Evolutionary conservation across 1,140 invertebrate species (phyloP), one percentile per base, ranked within the genome.

Genomic region (Proales similis): DNA sequence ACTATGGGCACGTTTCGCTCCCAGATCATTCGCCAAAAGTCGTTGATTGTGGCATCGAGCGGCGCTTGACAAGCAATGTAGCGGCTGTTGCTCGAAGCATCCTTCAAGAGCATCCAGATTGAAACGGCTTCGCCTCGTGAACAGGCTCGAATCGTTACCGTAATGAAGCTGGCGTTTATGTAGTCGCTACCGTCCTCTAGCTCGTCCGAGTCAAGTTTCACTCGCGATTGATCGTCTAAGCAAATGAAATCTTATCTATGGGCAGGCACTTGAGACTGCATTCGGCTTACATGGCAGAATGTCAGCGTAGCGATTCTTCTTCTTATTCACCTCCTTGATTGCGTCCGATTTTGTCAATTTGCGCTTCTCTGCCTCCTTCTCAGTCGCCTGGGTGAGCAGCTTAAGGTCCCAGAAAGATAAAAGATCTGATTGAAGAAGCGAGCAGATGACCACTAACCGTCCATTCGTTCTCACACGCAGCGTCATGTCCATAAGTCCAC

Each of bases 11-110:
- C 95, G 74, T 98, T 97, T 72, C 97, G 90, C 72, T 98, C 93
- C 93, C 94, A 99, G 11, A 99, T 78, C 93, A 97, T 97, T 65
- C 93, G 81, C 95, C 95, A 99, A 69, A 99, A 92, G 72, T 99
- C 94, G 67, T 94, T 90, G 0, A 89, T 89, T 0, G 95, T 98
- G 67, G 96, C 89, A 26, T 84, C 82, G 12, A 97, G 76, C 0
- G 95, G 94, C 7, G 91, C 93, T 78, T 99, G 95, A 7, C 93
- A 95, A 0, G 94, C 94, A 64, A 99, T 93, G 70, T 98, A 99
- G 3, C 91, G 91, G 63, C 14, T 7, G 20, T 26, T 26, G 4
- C 11, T 32, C 14, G 7, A 36, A 51, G 19, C 24, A 4, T 32
- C 24, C 22, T 33, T 45, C n/a, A 45, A 45, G 27, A 45, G 22